phyloP scores from a whole-genome alignment of 1,140 invertebrate species.

The Penaeus vannamei region DNA sequence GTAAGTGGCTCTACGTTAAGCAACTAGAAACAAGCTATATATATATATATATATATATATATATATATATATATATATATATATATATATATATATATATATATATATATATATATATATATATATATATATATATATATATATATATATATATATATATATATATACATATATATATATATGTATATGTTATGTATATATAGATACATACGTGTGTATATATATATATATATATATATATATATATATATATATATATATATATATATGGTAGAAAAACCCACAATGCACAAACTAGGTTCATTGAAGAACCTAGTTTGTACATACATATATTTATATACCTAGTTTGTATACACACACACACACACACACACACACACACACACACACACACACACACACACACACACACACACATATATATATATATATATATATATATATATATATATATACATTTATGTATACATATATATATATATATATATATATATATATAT shows the following conservation, averaged over 20 bases:
- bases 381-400: background rate
- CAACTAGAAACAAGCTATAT: background rate
- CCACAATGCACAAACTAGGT: too few relatives aligned
- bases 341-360: background rate
- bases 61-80: background rate
- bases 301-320: too few relatives aligned
- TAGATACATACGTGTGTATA: constrained; percentile 1
- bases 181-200: constrained; percentile 7
- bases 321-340: background rate
- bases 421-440: constrained; percentile 33
- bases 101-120: constrained; percentile 18
- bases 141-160: constrained; percentile 22
- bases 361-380: background rate
- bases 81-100: background rate
- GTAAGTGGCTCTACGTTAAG: too few relatives aligned
- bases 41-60: background rate
- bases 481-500: constrained; percentile 15
- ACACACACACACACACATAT: constrained; percentile 33
- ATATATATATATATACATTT: background rate
- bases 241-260: constrained; percentile 33
- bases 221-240: constrained; percentile 29
- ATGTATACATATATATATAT: constrained; percentile 3
- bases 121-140: constrained; percentile 33
- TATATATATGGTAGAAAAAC: too few relatives aligned
- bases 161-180: background rate